Evolutionary conservation across 1,140 invertebrate genomes (phyloP), one percentile per base, ranked within the genome.

Genomic region (Pogonognathellus flavescens): DNA sequence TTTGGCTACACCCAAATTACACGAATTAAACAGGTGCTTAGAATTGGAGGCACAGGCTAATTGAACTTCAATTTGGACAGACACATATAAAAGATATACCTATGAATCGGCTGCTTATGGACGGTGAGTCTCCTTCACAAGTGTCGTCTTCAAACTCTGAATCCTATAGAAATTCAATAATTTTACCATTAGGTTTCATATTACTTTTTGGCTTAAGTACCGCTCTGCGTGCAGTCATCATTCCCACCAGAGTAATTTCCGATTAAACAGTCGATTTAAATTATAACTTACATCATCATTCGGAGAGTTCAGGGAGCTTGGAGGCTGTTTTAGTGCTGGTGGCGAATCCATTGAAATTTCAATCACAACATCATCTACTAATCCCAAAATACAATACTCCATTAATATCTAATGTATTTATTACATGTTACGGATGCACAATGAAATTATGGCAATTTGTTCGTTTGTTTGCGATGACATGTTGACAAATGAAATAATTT

Each of bases 331-430:
- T 76, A 50, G 3, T 13, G 14, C 14, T 50, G 70, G 70, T 31
- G 70, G 70, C n/a, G 70, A 76, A 31, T 76, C 70, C 70, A 76
- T 41, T 31, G 70, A 76, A 76, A 76, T 76, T 50, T 76, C 70
- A 76, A 76, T 76, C 70, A 76, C 70, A 76, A 76, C 70, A 49
- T 76, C 70, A 50, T 76, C 70, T 50, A 76, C 70, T 76, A 76
- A 76, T 49, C 31, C 70, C 25, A 76, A 50, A 49, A 31, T 41
- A 41, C n/a, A n/a, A n/a, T n/a, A n/a, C n/a, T n/a, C n/a, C n/a
- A n/a, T n/a, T n/a, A n/a, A n/a, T n/a, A n/a, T n/a, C n/a, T n/a
- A n/a, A n/a, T n/a, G n/a, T n/a, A n/a, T n/a, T n/a, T n/a, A n/a
- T n/a, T n/a, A n/a, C n/a, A n/a, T n/a, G n/a, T n/a, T n/a, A n/a